Evolutionary conservation across 2,888 invertebrate species (phyloP), one percentile per base, ranked within the genome.

Genomic region (Rhabditoides inermis): DNA sequence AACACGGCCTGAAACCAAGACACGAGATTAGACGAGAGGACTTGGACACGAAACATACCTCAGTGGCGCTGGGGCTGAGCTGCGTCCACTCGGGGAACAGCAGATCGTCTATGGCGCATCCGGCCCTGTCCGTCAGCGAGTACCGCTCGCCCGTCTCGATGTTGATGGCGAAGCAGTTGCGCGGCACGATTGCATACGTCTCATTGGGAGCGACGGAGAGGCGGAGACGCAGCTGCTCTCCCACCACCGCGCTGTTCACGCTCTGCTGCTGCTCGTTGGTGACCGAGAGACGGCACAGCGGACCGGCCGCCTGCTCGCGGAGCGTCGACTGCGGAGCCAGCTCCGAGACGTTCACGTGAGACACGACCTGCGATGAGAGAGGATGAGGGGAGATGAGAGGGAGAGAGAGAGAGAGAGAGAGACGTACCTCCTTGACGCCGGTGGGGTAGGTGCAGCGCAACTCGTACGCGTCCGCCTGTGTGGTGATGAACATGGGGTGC

Each of bases 391-490:
- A 15, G 15, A 32, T 15, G 32, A 32, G 15, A 15, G 32, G 15
- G 32, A n/a, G 15, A 32, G 15, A 32, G 32, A 32, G 32, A 32
- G 32, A 32, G 7, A 7, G 15, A 7, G 32, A 32, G 15, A 32
- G 15, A 32, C 7, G n/a, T 22, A 58, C 55, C 44, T 60, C 48
- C 78, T 88, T 88, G 77, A 89, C 89, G 56, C 89, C 90, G 0
- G 89, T 90, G 78, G 90, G 88, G 77, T 92, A 92, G 51, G 90
- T 86, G 77, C 92, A 92, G 77, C 88, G 88, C 61, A 94, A 89
- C 79, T 91, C 89, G 81, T 91, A 94, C 1, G 92, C 91, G 78
- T 90, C 89, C 4, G 92, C 90, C 75, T 88, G 88, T 77, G 88
- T 88, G 0, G 92, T 94, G 47, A 92, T 86, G 49, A 94, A 82